Percentiles rank a stretch among this genome's conserved stretches.
phyloP scores from a whole-genome alignment of 2,113 vertebrate genomes.

The Corvus moneduloides region DNA sequence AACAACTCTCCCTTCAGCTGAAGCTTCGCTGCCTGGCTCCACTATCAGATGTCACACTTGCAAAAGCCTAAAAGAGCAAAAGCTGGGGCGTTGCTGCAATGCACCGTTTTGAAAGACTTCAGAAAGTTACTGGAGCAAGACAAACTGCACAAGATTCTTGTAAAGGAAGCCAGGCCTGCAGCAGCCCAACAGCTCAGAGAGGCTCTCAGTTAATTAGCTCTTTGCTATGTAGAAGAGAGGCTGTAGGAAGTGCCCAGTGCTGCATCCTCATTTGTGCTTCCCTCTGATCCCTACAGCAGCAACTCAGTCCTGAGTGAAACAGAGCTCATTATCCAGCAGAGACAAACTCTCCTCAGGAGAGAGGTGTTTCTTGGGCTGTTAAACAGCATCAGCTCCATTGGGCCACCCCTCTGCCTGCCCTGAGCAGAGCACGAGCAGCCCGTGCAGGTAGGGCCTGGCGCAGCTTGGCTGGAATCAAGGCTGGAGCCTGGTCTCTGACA shows the following conservation, averaged over 20 bases:
- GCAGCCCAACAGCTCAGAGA: background rate
- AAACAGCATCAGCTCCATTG: background rate
- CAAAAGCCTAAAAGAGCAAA: background rate
- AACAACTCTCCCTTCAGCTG: background rate
- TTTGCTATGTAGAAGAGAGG: background rate
- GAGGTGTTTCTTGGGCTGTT: constrained; percentile 2
- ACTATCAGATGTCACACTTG: background rate
- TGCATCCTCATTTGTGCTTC: constrained; percentile 25
- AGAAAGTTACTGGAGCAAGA: constrained; percentile 44
- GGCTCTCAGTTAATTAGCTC: constrained; percentile 32
- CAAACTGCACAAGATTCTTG: background rate
- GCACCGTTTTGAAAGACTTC: constrained; percentile 20
- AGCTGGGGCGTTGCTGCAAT: background rate
- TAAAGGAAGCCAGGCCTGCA: background rate
- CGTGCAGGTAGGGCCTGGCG: background rate
- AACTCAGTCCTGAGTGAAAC: background rate
- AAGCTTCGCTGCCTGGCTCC: background rate
- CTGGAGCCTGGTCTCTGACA: background rate
- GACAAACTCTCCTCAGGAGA: background rate
- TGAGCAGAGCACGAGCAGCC: background rate
- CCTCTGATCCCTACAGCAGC: background rate
- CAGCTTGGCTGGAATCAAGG: background rate
- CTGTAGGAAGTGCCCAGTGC: background rate
- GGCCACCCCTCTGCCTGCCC: background rate
- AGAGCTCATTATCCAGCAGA: constrained; percentile 52